A percentile compares a stretch with the other conserved stretches of the same genome.
Conservation (phyloP, 2,888 invertebrate genomes). For the Epinotia demarniana region DNA sequence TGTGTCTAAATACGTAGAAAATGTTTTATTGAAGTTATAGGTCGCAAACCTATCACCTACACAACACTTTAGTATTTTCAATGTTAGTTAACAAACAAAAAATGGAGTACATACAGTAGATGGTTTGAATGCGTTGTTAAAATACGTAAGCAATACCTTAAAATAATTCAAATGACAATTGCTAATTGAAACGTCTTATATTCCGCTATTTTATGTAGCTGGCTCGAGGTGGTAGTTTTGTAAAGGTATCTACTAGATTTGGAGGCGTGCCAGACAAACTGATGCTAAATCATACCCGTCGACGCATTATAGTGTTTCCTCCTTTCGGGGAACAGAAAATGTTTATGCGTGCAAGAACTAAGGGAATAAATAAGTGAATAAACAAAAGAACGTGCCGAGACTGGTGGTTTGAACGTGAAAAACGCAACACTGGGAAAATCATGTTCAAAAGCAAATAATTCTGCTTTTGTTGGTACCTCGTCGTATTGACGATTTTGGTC, state of each 20-base stretch:
- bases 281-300: slow-evolving; percentile 32
- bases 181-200: neutral
- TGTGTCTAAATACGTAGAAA: no score
- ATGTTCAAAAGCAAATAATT: no score
- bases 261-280: slow-evolving; percentile 26
- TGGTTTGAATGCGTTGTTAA: neutral
- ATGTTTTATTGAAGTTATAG: no score
- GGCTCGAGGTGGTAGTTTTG: slow-evolving; percentile 6
- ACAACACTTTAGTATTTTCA: neutral
- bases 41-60: no score
- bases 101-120: no score
- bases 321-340: slow-evolving; percentile 14
- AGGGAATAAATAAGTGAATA: neutral
- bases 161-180: neutral
- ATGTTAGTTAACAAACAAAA: neutral
- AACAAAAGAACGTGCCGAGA: neutral
- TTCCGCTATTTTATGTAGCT: neutral
- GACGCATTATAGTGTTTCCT: slow-evolving; percentile 26
- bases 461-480: no score
- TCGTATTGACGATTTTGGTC: no score
- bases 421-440: no score
- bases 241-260: slow-evolving; percentile 15
- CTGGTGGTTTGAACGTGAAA: no score
- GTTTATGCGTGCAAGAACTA: neutral
- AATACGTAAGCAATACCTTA: neutral